These are phyloP conservation scores for Anguilla megastoma DNA, from an alignment of 2,797 vertebrate species.

Conservation along the genomic window DNA sequence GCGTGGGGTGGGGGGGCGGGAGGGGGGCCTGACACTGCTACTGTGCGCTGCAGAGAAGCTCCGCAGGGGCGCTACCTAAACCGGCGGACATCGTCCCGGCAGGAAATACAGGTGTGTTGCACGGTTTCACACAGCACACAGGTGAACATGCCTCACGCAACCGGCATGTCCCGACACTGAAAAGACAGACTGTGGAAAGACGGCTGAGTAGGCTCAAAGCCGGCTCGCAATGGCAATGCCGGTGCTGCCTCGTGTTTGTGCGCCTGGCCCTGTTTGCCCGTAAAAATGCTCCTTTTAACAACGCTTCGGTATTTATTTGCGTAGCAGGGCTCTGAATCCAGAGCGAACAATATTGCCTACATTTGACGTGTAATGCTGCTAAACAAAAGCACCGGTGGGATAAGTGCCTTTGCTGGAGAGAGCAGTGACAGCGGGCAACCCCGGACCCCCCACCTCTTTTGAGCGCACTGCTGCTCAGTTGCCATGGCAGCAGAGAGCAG, in stretches of 20 bases:
- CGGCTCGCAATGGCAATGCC: too few species aligned
- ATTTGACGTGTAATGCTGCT: not conserved
- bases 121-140: too few species aligned
- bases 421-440: not conserved
- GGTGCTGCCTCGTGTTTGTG: not conserved
- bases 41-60: not conserved
- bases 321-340: not conserved
- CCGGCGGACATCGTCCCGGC: too few species aligned
- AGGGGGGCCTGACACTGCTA: not conserved
- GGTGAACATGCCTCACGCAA: too few species aligned
- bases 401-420: not conserved
- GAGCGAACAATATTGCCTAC: not conserved
- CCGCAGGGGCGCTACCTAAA: not conserved
- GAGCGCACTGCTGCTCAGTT: not conserved
- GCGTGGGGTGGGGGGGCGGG: not conserved
- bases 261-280: not conserved
- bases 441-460: not conserved
- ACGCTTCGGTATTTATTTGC: not conserved
- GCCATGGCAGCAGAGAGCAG: not conserved
- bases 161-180: too few species aligned
- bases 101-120: too few species aligned
- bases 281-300: not conserved
- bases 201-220: too few species aligned
- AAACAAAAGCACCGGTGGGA: not conserved
- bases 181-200: too few species aligned